Evolutionary conservation across 2,888 invertebrate genomes (phyloP), one percentile per base, ranked within the genome.

Genomic region (Adela reaumurella): DNA sequence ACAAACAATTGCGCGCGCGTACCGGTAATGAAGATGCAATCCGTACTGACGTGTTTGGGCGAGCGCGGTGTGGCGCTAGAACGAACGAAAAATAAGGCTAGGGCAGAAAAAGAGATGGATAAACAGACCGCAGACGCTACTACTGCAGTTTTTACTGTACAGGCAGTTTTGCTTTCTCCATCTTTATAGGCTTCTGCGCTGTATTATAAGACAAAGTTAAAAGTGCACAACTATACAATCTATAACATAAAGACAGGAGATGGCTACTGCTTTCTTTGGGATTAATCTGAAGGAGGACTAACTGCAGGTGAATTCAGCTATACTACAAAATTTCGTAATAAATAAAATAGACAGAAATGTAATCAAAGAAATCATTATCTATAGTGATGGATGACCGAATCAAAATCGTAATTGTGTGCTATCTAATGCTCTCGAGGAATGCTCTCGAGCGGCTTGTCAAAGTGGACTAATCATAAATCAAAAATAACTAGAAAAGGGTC

Each of bases 51-150:
- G n/a, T n/a, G n/a, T n/a, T n/a, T n/a, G n/a, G n/a, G n/a, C n/a
- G n/a, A n/a, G n/a, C n/a, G n/a, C n/a, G n/a, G n/a, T n/a, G n/a
- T n/a, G n/a, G n/a, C n/a, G n/a, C n/a, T n/a, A n/a, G n/a, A n/a
- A n/a, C n/a, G n/a, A n/a, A n/a, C n/a, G n/a, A 43, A 43, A 43
- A 43, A 43, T 43, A n/a, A 43, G 43, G 43, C 43, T 43, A 43
- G 43, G 43, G 43, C 14, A 43, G 43, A 43, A 43, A 43, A 43
- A 43, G 43, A 43, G 16, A 43, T 17, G 43, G 43, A 43, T 43
- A 43, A 43, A 43, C 43, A 43, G 43, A 43, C 43, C 43, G 14
- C 43, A 43, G 43, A 43, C 14, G 43, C 43, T 43, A 43, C 43
- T 43, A 43, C 43, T 43, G 43, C 43, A 43, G 43, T 43, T 4